phyloP scores from a whole-genome alignment of 1,140 invertebrate species.

The Zelostemma sp. region DNA sequence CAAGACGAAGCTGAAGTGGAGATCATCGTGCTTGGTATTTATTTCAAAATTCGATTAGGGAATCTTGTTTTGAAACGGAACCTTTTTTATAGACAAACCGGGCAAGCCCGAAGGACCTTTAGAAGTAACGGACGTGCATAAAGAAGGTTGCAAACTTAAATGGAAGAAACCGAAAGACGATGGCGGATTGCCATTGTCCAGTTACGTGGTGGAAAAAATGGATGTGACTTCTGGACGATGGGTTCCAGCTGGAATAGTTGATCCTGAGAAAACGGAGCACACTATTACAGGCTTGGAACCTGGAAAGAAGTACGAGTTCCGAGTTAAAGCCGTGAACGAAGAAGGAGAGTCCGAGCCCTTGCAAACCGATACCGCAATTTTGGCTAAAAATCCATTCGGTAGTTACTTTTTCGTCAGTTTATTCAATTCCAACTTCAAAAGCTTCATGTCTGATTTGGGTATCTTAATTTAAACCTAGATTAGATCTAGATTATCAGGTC shows the following conservation, averaged over 20 bases:
- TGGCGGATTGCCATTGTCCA: slow-evolving; percentile 91
- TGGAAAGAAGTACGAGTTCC: slow-evolving; percentile 94
- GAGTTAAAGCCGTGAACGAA: slow-evolving; percentile 95
- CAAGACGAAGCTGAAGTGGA: slow-evolving; percentile 95
- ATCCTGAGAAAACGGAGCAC: slow-evolving; percentile 88
- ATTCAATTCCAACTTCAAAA: no score
- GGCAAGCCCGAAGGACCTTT: slow-evolving; percentile 94
- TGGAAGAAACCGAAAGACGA: slow-evolving; percentile 98
- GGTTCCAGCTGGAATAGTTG: slow-evolving; percentile 87
- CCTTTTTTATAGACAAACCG: slow-evolving; percentile 82
- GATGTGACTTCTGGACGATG: slow-evolving; percentile 88
- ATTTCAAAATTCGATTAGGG: background rate
- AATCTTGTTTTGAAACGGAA: slow-evolving; percentile 8
- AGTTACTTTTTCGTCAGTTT: no score
- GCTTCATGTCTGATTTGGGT: no score
- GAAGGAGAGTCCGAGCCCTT: slow-evolving; percentile 95
- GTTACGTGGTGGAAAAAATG: slow-evolving; percentile 95
- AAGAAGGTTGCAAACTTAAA: slow-evolving; percentile 93
- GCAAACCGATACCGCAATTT: slow-evolving; percentile 85
- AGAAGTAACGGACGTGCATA: slow-evolving; percentile 92
- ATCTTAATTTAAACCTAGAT: no score
- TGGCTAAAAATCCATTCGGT: slow-evolving; percentile 97
- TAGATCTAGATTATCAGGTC: no score
- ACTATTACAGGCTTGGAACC: slow-evolving; percentile 91
- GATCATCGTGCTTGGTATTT: slow-evolving; percentile 87